These are phyloP conservation scores for Rhyacophila evoluta DNA, from an alignment of 2,888 invertebrate species.

Conservation along the genomic window DNA sequence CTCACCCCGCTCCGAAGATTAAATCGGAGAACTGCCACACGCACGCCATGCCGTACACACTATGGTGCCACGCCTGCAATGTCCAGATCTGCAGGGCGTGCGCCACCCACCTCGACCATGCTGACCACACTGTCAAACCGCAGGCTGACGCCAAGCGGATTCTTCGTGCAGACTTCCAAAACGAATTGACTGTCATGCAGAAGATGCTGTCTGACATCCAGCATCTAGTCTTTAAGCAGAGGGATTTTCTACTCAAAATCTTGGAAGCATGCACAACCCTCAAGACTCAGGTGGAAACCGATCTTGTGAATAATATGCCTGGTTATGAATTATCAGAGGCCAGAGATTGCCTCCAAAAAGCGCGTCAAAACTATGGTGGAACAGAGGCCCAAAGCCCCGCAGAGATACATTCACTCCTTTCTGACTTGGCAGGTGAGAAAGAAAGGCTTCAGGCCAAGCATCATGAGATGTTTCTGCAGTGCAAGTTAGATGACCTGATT, in stretches of 20 bases:
- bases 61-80: conserved; percentile 79
- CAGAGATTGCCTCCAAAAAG: conserved; percentile 73
- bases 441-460: conserved; percentile 76
- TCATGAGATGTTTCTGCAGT: conserved; percentile 79
- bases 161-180: conserved; percentile 74
- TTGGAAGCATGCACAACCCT: conserved; percentile 80
- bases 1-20: conserved; percentile 52
- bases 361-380: conserved; percentile 72
- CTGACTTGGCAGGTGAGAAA: conserved; percentile 74
- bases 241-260: conserved; percentile 79
- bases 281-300: conserved; percentile 81
- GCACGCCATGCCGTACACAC: conserved; percentile 78
- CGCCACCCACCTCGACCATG: conserved; percentile 75
- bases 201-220: conserved; percentile 79
- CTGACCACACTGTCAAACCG: conserved; percentile 76
- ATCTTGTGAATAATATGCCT: conserved; percentile 76
- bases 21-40: conserved; percentile 76
- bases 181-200: conserved; percentile 76
- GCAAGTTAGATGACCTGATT: conserved; percentile 78
- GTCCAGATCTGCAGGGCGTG: conserved; percentile 76
- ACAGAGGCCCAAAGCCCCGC: conserved; percentile 68
- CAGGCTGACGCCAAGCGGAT: conserved; percentile 76
- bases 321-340: conserved; percentile 77
- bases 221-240: conserved; percentile 77
- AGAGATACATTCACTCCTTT: conserved; percentile 73